Percentiles rank a stretch among this genome's conserved stretches.
These are phyloP conservation scores for Notodonta ziczac DNA, from an alignment of 2,888 invertebrate species.

Conservation along the genomic window DNA sequence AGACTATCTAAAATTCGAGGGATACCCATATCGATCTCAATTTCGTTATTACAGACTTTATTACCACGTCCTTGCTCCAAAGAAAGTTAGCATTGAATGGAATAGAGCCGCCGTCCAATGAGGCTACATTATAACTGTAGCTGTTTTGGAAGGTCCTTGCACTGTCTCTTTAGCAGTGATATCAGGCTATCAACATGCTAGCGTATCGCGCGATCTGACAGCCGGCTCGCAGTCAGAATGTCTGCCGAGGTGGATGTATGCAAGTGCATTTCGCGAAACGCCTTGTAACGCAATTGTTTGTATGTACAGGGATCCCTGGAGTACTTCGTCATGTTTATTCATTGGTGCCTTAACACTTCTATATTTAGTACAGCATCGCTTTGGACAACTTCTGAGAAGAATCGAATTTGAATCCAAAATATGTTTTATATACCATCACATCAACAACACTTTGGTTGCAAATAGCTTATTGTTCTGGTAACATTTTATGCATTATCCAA, in stretches of 20 bases:
- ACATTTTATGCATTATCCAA: not conserved
- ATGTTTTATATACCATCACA: not conserved
- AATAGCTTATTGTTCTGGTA: not conserved
- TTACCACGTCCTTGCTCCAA: not conserved
- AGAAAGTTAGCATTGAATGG: slow-evolving; percentile 1
- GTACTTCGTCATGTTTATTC: slow-evolving; percentile 14
- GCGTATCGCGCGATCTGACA: slow-evolving; percentile 48
- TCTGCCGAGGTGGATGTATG: slow-evolving; percentile 42
- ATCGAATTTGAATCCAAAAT: not conserved
- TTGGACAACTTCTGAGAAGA: not conserved
- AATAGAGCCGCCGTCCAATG: not conserved
- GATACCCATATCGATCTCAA: not conserved
- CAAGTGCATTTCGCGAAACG: slow-evolving; percentile 48
- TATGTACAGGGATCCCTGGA: slow-evolving; percentile 15
- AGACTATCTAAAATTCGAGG: not conserved
- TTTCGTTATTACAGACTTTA: not conserved
- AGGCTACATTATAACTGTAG: slow-evolving; percentile 32
- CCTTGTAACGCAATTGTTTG: slow-evolving; percentile 43
- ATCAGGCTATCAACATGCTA: slow-evolving; percentile 40
- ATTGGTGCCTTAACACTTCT: slow-evolving; percentile 10
- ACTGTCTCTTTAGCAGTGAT: slow-evolving; percentile 38
- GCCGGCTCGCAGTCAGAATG: slow-evolving; percentile 56
- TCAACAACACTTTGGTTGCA: not conserved
- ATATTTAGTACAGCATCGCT: slow-evolving; percentile 5
- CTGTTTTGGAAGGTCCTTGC: slow-evolving; percentile 54